A percentile compares a stretch with the other conserved stretches of the same genome.
phyloP scores from a whole-genome alignment of 2,888 invertebrate species.

The Philaethria dido region DNA sequence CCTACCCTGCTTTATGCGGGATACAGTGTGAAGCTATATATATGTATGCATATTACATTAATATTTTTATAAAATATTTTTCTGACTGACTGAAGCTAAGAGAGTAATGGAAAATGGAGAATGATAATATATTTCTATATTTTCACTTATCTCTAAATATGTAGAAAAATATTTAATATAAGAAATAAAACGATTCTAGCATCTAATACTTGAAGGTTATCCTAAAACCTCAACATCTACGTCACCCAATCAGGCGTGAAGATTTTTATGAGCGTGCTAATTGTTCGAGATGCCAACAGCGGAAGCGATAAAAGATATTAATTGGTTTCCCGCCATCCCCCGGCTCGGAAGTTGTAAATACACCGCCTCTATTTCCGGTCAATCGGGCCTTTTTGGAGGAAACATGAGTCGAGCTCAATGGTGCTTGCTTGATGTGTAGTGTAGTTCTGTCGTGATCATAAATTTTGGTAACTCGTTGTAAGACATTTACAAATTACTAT shows the following conservation, averaged over 20 bases:
- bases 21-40: too few relatives aligned
- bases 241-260: constrained; percentile 71
- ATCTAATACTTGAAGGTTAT: constrained; percentile 5
- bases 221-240: constrained; percentile 7
- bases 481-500: neutral
- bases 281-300: constrained; percentile 70
- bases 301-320: constrained; percentile 82
- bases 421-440: constrained; percentile 26
- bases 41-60: too few relatives aligned
- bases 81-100: too few relatives aligned
- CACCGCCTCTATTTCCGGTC: constrained; percentile 76
- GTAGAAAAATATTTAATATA: too few relatives aligned
- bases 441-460: constrained; percentile 21
- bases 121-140: too few relatives aligned
- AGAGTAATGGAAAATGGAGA: too few relatives aligned
- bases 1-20: too few relatives aligned
- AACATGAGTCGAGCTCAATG: constrained; percentile 35
- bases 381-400: constrained; percentile 63
- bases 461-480: neutral
- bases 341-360: constrained; percentile 78
- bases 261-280: constrained; percentile 79
- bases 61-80: too few relatives aligned
- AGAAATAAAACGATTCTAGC: too few relatives aligned
- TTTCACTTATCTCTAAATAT: too few relatives aligned
- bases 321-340: constrained; percentile 74